phyloP scores from a whole-genome alignment of 2,888 invertebrate species.

The Chouioia cunea region DNA sequence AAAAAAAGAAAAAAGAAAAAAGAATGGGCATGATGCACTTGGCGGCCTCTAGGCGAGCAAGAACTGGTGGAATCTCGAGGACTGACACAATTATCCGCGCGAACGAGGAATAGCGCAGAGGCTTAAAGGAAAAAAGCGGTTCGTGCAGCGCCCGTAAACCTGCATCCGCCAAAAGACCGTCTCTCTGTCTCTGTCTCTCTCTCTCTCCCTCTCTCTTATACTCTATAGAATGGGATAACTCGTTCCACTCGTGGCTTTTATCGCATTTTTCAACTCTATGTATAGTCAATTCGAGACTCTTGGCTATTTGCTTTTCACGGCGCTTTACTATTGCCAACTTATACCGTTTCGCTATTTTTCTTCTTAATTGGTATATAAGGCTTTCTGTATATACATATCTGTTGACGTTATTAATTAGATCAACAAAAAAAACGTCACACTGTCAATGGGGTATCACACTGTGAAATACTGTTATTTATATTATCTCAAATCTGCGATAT shows the following conservation, averaged over 20 bases:
- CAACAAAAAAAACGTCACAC: no score
- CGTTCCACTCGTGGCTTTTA: conserved; percentile 40
- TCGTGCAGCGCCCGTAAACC: conserved; percentile 34
- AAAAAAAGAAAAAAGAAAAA: no score
- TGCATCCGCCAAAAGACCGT: conserved; percentile 18
- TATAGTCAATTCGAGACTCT: neutral
- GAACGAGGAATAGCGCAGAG: conserved; percentile 3
- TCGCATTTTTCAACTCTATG: neutral
- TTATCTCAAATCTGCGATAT: no score
- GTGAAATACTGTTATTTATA: no score
- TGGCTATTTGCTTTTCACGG: conserved; percentile 25
- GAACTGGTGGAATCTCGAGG: conserved; percentile 30
- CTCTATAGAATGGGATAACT: conserved; percentile 34
- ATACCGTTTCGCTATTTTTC: conserved; percentile 11
- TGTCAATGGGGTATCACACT: no score
- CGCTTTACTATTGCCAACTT: conserved; percentile 14
- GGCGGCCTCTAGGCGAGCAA: conserved; percentile 1
- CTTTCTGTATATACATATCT: no score
- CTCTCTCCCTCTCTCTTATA: no score
- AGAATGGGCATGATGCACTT: neutral
- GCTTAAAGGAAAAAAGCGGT: conserved; percentile 18
- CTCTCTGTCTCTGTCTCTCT: neutral
- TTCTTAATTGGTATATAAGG: no score
- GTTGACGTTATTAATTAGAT: conserved; percentile 3
- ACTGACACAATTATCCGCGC: conserved; percentile 43